These are phyloP conservation scores for Melangyna quadrimaculata DNA, from an alignment of 2,888 invertebrate species.

Conservation along the genomic window DNA sequence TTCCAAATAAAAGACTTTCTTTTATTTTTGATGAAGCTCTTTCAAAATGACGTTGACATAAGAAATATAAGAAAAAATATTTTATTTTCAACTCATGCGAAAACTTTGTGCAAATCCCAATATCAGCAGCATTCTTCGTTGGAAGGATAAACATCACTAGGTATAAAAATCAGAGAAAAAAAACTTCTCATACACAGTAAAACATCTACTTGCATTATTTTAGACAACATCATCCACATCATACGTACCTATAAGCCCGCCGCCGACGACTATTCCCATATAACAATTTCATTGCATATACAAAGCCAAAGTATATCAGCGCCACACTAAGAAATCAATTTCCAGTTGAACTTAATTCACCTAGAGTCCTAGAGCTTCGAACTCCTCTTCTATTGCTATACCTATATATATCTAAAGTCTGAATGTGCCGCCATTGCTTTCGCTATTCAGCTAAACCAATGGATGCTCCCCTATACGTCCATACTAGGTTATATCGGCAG, in stretches of 20 bases:
- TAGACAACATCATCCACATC: conserved; percentile 17
- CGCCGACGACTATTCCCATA: conserved; percentile 9
- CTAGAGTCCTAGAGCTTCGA: conserved; percentile 47
- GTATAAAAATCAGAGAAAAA: background rate
- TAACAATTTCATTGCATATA: conserved; percentile 21
- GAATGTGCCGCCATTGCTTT: conserved; percentile 1
- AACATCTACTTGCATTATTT: conserved; percentile 57
- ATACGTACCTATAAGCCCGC: background rate
- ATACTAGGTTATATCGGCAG: background rate
- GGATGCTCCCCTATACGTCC: background rate
- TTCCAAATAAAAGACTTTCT: conserved; percentile 11
- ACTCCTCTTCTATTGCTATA: conserved; percentile 3
- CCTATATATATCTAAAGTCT: background rate
- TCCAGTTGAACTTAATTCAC: conserved; percentile 67
- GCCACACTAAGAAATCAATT: conserved; percentile 67
- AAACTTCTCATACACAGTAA: conserved; percentile 22
- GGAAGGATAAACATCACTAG: background rate
- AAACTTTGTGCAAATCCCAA: conserved; percentile 38
- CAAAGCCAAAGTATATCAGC: conserved; percentile 35
- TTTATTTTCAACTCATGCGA: conserved; percentile 35
- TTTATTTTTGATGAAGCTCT: conserved; percentile 25
- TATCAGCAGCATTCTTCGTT: background rate
- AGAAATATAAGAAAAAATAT: conserved; percentile 15
- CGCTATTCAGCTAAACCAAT: background rate
- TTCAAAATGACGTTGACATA: background rate